Base-by-base conservation (phyloP, 2,888 invertebrate genomes). In the Aplocera efformata region DNA sequence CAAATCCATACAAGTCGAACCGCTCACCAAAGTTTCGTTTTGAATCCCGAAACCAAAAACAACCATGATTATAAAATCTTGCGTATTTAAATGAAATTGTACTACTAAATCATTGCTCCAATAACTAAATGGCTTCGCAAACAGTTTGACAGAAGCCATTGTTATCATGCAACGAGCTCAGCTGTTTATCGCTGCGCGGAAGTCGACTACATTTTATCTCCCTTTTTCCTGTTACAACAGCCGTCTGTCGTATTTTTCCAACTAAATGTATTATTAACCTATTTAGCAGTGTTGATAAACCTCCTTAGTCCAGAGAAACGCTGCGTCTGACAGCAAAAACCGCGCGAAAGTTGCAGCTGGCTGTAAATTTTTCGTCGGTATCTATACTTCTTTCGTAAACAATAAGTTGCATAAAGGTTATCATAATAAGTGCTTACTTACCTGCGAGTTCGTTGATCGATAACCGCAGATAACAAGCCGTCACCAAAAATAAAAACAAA, bases 161-260 rank as follows among this genome's bases (percentile, higher is more conserved):
- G 31, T 39, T 44, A 44, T 44, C 43, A 9, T n/a, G n/a, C n/a
- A 22, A n/a, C 38, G 7, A 32, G 31, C 53, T 60, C 72, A 70
- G 69, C 69, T 77, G 69, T 71, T 69, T 72, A 72, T 72, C 67
- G 48, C 48, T 25, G 34, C 47, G 37, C 64, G 74, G 73, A 76
- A 68, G 67, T 64, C 43, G 23, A 60, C 55, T 37, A 51, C 48
- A 44, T 53, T 58, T 72, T 67, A 72, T 70, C 66, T 50, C 29
- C 30, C 28, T 39, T 62, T 67, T 68, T 73, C 67, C 69, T 61
- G 64, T 62, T 46, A 22, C 32, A 31, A 23, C 25, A 20, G 3
- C 13, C 13, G 3, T 17, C 24, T 25, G 22, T 13, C 6, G 11
- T 27, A 25, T 1, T 1, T 33, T 17, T 17, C 5, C 13, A 17